Base-by-base conservation (phyloP, 2,797 vertebrate species). In the Sebastes minor region DNA sequence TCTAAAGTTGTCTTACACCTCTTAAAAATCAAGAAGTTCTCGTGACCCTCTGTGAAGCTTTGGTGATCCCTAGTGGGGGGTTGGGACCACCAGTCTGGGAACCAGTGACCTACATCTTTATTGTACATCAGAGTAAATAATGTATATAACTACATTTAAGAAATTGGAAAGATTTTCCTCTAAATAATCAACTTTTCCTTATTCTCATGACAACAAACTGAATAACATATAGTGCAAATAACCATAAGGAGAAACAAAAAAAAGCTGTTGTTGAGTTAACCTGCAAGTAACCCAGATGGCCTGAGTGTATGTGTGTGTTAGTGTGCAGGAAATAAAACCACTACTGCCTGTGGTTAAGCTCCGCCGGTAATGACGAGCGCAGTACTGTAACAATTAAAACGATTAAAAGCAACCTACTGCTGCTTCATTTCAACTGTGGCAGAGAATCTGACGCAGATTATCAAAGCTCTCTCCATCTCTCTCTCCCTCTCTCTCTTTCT, bases 361-460 rank as follows among this genome's bases (percentile, higher is more conserved):
- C 60, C 14, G 75, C 76, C 76, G 80, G 68, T 90, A 87, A 90
- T 80, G 81, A 88, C 80, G 57, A 75, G 61, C 68, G 16, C 78
- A 74, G 76, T n/a, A 56, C 81, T 82, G 83, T 63, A 81, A 87
- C 84, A 86, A 88, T 86, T 82, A 79, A 49, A 64, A 88, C 57
- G 62, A 89, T 91, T 86, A 91, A 87, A 80, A 71, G 69, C 75
- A 71, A 71, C 77, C 67, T 25, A 70, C 86, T 78, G 74, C 85
- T 78, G 73, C 81, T 83, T 80, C 65, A 16, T 70, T 76, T 70
- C 64, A 32, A 71, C 71, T 66, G 72, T 35, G 53, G 62, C 78
- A 42, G 60, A 2, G 60, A 76, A 74, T 69, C 64, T 55, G 73
- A 78, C 53, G 76, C 81, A 85, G 68, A 81, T 59, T 13, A 23